These are phyloP conservation scores for Archocentrus centrarchus DNA, from an alignment of 2,113 vertebrate species.

Conservation along the genomic window DNA sequence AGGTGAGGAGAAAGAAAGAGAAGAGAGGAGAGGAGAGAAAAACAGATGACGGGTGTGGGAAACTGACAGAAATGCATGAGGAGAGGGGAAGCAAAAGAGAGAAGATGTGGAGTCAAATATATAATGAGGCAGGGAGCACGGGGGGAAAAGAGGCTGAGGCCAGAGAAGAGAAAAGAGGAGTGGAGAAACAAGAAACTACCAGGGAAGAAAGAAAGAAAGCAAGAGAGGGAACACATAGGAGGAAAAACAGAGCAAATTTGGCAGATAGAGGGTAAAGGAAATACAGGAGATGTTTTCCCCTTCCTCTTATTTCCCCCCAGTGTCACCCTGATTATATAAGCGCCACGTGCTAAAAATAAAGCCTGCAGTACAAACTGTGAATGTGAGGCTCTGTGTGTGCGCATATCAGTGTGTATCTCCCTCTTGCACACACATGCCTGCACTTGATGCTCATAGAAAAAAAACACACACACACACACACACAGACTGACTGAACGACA, in stretches of 20 bases:
- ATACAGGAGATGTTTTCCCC: slow-evolving; percentile 57
- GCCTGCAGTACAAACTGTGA: slow-evolving; percentile 75
- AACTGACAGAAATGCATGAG: slow-evolving; percentile 12
- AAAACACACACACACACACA: background rate
- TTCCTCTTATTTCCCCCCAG: slow-evolving; percentile 74
- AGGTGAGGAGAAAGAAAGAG: slow-evolving; percentile 17
- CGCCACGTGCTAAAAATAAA: slow-evolving; percentile 84
- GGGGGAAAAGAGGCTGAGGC: background rate
- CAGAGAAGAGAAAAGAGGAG: background rate
- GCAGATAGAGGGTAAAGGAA: slow-evolving; percentile 59
- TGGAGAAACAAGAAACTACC: background rate
- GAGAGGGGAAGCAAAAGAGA: background rate
- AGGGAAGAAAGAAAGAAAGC: background rate
- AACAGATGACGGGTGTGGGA: slow-evolving; percentile 27
- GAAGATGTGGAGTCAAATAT: slow-evolving; percentile 42
- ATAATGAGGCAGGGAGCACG: slow-evolving; percentile 42
- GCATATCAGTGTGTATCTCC: background rate
- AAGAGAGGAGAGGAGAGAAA: slow-evolving; percentile 9
- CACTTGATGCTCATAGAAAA: slow-evolving; percentile 54
- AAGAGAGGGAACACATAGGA: slow-evolving; percentile 5
- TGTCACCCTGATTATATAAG: slow-evolving; percentile 86
- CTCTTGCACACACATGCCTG: slow-evolving; percentile 56
- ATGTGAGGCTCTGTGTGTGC: slow-evolving; percentile 42
- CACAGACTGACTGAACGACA: slow-evolving; percentile 4
- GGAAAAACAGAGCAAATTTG: slow-evolving; percentile 26